Evolutionary conservation across 2,113 vertebrate species (phyloP), one percentile per base, ranked within the genome.

Genomic region (Limanda limanda): DNA sequence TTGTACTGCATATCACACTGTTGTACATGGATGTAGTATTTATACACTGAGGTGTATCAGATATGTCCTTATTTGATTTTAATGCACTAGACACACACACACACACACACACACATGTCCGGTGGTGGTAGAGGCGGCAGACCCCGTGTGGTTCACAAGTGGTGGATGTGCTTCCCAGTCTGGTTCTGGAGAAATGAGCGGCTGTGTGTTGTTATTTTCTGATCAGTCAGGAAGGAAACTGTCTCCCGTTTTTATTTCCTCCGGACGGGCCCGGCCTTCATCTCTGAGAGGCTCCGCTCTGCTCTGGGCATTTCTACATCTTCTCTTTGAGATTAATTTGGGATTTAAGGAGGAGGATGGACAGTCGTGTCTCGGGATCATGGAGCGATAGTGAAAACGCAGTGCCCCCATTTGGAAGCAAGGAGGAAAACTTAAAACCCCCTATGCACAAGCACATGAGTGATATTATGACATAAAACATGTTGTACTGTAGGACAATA

Each of bases 201-300:
- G 27, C 27, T 55, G 83, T 91, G 77, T 92, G 84, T 88, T 89
- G 73, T 80, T 92, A 91, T 89, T 91, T 91, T 81, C 87, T 92
- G 92, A 95, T 93, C 91, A 91, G 87, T 84, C 92, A 96, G 96
- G 96, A 97, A 97, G 96, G 96, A 97, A 97, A 87, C 91, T 65
- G 96, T 97, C 96, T 97, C 95, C 95, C 92, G 55, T 94, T 95
- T 96, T 95, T 94, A 96, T 96, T 97, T 97, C 95, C 96, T 92
- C 90, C 93, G 90, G 94, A 94, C 95, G 94, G 91, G 86, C 80
- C 90, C 90, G 57, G 85, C 92, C 92, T 87, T 62, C 68, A 71
- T 83, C 68, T 92, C 71, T 87, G 93, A 95, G 94, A 92, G 94
- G 94, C 93, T 92, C 91, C 89, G 62, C 54, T 77, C 31, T 3